Evolutionary conservation across 2,113 vertebrate species (phyloP), one percentile per base, ranked within the genome.

Genomic region (Nothocercus julius): DNA sequence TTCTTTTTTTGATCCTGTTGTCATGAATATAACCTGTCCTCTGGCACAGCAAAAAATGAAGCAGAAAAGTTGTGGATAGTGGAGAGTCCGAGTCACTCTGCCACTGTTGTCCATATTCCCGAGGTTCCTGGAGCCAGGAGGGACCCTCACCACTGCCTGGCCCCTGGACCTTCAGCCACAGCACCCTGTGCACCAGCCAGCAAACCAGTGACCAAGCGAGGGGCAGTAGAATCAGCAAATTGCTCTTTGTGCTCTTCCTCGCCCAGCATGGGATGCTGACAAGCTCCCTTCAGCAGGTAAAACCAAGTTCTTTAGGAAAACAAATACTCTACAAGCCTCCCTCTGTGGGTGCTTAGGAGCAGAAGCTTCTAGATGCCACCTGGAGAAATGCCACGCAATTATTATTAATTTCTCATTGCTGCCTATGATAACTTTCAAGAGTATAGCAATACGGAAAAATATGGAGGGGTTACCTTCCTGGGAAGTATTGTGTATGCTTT

Each of bases 341-440:
- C 78, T 13, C 25, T 62, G 32, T 24, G 30, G 28, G 20, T 85
- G 34, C 66, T 70, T 70, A 76, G 51, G 74, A 44, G 54, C 11
- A 44, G 88, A 95, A 93, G 28, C 94, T 97, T 95, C 56, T 75
- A 53, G 58, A 54, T 68, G 53, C 21, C 1, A 7, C 53, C 92
- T 81, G 91, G 70, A 78, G 59, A 47, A 88, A 69, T 82, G 36
- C 79, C 79, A 74, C 62, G 36, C 87, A 80, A n/a, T 92, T 10
- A 7, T 63, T 85, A 87, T 51, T 53, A 76, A 91, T 95, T 95
- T 96, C 62, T 93, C 70, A 61, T 90, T 94, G 82, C 70, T 91
- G 93, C 20, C 69, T 89, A 38, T 89, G 87, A 84, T 95, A 89
- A 94, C 86, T 94, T 91, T 87, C 69, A 87, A 86, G 76, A 73